Evolutionary conservation across 2,888 invertebrate species (phyloP).

Genomic region (Argynnis bischoffii): DNA sequence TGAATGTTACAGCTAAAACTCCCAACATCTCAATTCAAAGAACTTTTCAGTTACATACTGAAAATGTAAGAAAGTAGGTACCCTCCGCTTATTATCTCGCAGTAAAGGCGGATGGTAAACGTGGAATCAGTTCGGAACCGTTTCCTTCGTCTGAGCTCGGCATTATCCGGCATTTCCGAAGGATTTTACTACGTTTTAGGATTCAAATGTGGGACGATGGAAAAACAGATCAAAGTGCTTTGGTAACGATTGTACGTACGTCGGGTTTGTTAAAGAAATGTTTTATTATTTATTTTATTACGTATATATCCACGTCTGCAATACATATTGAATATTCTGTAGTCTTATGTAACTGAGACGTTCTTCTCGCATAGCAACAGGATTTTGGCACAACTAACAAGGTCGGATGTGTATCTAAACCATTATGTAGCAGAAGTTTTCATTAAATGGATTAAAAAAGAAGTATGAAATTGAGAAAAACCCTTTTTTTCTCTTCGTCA

Average conservation of each 20-base stretch:
- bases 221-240: constrained; percentile 23
- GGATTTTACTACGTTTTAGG: constrained; percentile 22
- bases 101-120: constrained; percentile 17
- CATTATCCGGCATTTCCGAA: constrained; percentile 22
- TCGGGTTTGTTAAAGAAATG: neutral
- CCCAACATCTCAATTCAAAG: too few species aligned
- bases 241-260: constrained; percentile 3
- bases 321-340: too few species aligned
- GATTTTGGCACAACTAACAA: too few species aligned
- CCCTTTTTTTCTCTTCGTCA: too few species aligned
- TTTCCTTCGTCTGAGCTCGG: constrained; percentile 14
- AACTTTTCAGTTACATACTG: constrained; percentile 3
- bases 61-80: constrained; percentile 13
- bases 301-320: too few species aligned
- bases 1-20: too few species aligned
- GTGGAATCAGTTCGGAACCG: constrained; percentile 20
- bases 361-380: too few species aligned
- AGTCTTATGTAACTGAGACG: too few species aligned
- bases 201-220: constrained; percentile 16
- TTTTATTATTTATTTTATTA: constrained; percentile 1
- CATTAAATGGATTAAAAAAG: too few species aligned
- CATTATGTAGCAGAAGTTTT: too few species aligned
- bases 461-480: too few species aligned
- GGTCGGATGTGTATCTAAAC: too few species aligned
- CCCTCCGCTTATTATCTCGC: constrained; percentile 11